Evolutionary conservation across 2,888 invertebrate genomes (phyloP).

Genomic region (Lysandra coridon): DNA sequence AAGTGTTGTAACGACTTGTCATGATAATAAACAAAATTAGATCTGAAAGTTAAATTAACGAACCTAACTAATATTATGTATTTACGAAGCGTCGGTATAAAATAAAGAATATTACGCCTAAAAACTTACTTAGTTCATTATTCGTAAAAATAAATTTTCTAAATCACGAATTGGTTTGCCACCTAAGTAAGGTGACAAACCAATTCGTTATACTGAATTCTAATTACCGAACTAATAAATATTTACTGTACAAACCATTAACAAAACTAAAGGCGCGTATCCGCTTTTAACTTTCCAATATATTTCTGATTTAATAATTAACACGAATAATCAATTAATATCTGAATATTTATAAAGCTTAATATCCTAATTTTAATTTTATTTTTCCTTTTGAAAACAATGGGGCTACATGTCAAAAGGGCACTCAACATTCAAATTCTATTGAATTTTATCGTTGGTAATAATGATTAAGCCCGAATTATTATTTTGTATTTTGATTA

Average conservation of each 20-base stretch:
- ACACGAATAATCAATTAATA: slow-evolving; percentile 16
- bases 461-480: not conserved
- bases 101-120: not conserved
- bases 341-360: slow-evolving; percentile 15
- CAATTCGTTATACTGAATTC: not conserved
- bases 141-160: not conserved
- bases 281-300: slow-evolving; percentile 14
- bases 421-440: slow-evolving; percentile 25
- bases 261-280: slow-evolving; percentile 16
- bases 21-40: too few species aligned
- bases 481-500: slow-evolving; percentile 2
- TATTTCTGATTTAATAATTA: slow-evolving; percentile 21
- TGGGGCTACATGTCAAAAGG: slow-evolving; percentile 26
- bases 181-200: not conserved
- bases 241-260: not conserved
- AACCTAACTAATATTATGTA: too few species aligned
- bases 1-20: not conserved
- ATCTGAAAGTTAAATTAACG: too few species aligned
- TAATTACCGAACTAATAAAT: not conserved
- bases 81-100: not conserved
- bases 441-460: slow-evolving; percentile 16
- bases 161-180: not conserved
- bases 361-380: slow-evolving; percentile 26
- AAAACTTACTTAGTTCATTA: not conserved
- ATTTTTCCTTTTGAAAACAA: slow-evolving; percentile 27